phyloP scores from a whole-genome alignment of 2,888 invertebrate species.

The Lottia scabra region DNA sequence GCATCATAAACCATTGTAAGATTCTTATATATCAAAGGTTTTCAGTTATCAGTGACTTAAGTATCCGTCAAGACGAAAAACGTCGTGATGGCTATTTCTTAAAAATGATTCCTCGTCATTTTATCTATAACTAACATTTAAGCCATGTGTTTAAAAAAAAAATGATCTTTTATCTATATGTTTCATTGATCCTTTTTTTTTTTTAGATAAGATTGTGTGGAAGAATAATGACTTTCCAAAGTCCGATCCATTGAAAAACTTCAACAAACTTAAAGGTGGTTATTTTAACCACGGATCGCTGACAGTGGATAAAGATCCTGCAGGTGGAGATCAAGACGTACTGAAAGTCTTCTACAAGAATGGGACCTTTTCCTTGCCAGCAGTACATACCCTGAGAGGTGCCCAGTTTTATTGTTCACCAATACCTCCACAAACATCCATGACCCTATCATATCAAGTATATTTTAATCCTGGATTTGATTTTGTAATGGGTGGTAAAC shows the following conservation, averaged over 20 bases:
- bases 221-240: background rate
- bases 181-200: too few species aligned
- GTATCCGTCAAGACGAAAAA: too few species aligned
- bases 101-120: too few species aligned
- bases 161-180: too few species aligned
- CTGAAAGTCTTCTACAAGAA: constrained; percentile 10
- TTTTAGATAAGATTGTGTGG: background rate
- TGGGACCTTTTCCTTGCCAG: background rate
- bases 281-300: background rate
- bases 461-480: constrained; percentile 21
- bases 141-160: too few species aligned
- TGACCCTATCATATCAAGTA: constrained; percentile 34
- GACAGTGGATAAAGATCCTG: constrained; percentile 3
- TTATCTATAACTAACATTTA: too few species aligned
- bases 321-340: constrained; percentile 6
- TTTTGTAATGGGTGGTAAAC: constrained; percentile 37
- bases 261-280: background rate
- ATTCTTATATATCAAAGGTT: too few species aligned
- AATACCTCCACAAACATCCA: constrained; percentile 1
- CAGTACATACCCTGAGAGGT: constrained; percentile 24
- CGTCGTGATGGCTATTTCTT: too few species aligned
- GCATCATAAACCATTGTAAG: too few species aligned
- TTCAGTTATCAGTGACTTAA: too few species aligned
- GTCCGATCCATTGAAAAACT: background rate
- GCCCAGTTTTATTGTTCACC: constrained; percentile 41